Evolutionary conservation across 2,888 invertebrate genomes (phyloP).

Genomic region (Heteromurus nitidus): DNA sequence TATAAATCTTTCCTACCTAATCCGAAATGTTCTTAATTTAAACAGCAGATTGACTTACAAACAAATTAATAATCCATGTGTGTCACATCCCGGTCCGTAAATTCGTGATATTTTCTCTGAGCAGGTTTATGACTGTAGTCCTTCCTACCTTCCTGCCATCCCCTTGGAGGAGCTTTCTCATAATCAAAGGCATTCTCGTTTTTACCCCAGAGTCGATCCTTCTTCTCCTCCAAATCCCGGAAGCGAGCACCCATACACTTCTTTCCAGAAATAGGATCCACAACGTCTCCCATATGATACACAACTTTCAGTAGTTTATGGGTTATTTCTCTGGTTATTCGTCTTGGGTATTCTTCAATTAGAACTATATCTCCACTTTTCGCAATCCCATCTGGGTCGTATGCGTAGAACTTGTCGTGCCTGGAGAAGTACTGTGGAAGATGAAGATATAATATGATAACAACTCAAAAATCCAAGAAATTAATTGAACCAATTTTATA

Average conservation of each 20-base stretch:
- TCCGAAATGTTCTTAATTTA: too few relatives aligned
- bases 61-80: conserved; percentile 77
- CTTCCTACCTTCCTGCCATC: conserved; percentile 87
- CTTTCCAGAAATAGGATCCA: conserved; percentile 90
- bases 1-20: too few relatives aligned
- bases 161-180: conserved; percentile 85
- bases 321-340: conserved; percentile 85
- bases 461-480: conserved; percentile 29
- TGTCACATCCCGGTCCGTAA: conserved; percentile 83
- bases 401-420: conserved; percentile 83
- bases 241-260: conserved; percentile 84
- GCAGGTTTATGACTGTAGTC: conserved; percentile 87
- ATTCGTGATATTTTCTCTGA: conserved; percentile 87
- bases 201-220: conserved; percentile 70
- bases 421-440: conserved; percentile 88
- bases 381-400: conserved; percentile 85
- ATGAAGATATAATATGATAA: conserved; percentile 71
- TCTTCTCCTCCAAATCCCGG: conserved; percentile 76
- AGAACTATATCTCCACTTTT: conserved; percentile 90
- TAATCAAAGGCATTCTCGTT: conserved; percentile 78
- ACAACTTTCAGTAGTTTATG: conserved; percentile 88
- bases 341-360: conserved; percentile 84
- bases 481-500: neutral
- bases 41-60: too few relatives aligned
- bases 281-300: conserved; percentile 88